Base-by-base conservation (phyloP, 1,140 invertebrate genomes). In the Sinonovacula constricta region DNA sequence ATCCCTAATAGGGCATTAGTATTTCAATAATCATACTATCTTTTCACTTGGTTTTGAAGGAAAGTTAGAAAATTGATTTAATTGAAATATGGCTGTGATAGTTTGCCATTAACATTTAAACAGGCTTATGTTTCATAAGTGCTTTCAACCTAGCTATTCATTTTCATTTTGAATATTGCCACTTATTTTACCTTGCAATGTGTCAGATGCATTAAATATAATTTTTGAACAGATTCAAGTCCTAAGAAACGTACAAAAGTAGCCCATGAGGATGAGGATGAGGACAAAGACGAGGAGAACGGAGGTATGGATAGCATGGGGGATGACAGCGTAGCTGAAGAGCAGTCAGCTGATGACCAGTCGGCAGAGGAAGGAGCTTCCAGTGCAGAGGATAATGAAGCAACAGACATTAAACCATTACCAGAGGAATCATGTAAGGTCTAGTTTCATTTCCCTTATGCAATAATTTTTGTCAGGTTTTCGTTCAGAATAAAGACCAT, bases 231-330 rank as follows among this genome's bases (percentile, higher is more conserved):
- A 45, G 39, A 45, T 10, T 7, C 7, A 45, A 45, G 39, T 45
- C 39, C 39, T 10, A 45, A 45, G 39, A 45, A 45, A 18, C 7
- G 7, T 10, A 45, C 7, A 45, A 45, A 10, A 18, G 39, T 10
- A 45, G 56, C 26, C 18, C 33, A 49, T 53, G 45, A 65, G 33
- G 39, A 63, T 14, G 49, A 67, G 18, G 49, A 62, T 60, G 72
- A 68, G 45, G 68, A 72, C 33, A 85, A 92, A 94, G 12, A 95
- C 95, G 86, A 94, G 51, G 57, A 70, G 36, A 33, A 65, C 33
- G 53, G 39, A 5, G 45, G 54, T 53, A 33, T 66, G 66, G n/a
- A 30, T 26, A 34, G 66, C 12, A 51, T 60, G 45, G 72, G 45
- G 51, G 76, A 74, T 39, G 85, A 92, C 68, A 34, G 45, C 5